Evolutionary conservation across 2,888 invertebrate genomes (phyloP), one percentile per base, ranked within the genome.

Genomic region (Agapetus fuscipes): DNA sequence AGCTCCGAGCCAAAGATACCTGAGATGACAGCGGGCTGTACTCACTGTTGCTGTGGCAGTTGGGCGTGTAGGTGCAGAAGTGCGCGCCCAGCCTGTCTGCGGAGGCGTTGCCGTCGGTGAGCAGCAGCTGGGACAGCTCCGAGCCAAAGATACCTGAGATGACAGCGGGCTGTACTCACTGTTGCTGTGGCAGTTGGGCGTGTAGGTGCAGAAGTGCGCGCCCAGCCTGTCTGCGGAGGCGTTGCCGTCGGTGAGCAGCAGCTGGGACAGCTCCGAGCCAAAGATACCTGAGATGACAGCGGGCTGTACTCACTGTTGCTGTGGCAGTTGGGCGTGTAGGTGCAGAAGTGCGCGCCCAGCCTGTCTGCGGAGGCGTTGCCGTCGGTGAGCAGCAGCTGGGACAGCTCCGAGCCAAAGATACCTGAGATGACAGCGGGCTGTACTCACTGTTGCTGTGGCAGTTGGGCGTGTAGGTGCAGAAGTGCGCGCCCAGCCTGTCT

Each of bases 311-410:
- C 60, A 90, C 90, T 85, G 71, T 91, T 90, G 51, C 83, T 84
- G 61, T 85, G 85, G 52, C 83, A 84, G 48, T 83, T 83, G 10
- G 83, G 78, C 1, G 87, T 83, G 42, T 88, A 88, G 0, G 91
- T 93, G 72, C 91, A 87, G 62, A 94, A 95, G 64, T 89, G 89
- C 1, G 90, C 93, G 44, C 83, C 82, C 17, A 91, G 74, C 39
- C 86, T 69, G 61, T 94, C 93, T n/a, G n/a, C 94, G 10, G 90
- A 80, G 1, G 87, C 83, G 62, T 93, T 93, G 16, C 95, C 95
- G 53, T 94, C 94, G 0, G 89, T 90, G 48, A 94, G 87, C 50
- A 95, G 76, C 54, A 83, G 78, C 66, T 93, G 93, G 40, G 88
- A 86, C 34, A 90, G 66, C 57, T 93, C 90, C 43, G 83, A 90